Percentiles rank a stretch among this genome's conserved stretches.
Conservation (phyloP, 2,888 invertebrate genomes). For the Caenorhabditis auriculariae region DNA sequence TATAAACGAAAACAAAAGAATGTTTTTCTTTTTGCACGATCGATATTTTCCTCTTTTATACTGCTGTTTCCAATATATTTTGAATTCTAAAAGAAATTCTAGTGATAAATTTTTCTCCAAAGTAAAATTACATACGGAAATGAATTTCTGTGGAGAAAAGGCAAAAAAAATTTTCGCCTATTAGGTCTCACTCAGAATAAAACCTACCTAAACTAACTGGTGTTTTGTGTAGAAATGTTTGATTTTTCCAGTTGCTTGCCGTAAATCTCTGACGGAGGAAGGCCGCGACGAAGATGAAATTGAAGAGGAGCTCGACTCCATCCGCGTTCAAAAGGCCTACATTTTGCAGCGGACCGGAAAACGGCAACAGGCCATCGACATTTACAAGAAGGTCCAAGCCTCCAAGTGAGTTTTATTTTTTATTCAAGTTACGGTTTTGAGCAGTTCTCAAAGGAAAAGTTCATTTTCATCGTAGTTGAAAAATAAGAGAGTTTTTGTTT, state of each 20-base stretch:
- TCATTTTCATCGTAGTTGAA: not conserved
- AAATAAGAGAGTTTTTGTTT: too few relatives aligned
- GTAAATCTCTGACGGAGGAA: slow-evolving; percentile 85
- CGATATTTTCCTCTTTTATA: not conserved
- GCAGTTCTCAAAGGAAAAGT: not conserved
- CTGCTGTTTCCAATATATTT: not conserved
- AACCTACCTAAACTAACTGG: not conserved
- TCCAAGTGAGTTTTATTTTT: slow-evolving; percentile 14
- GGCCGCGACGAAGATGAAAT: slow-evolving; percentile 80
- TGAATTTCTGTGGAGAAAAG: too few relatives aligned
- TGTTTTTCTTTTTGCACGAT: not conserved
- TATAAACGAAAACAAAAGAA: slow-evolving; percentile 1
- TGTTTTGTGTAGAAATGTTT: not conserved
- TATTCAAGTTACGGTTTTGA: not conserved
- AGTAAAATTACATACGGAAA: too few relatives aligned
- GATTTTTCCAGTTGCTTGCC: slow-evolving; percentile 72
- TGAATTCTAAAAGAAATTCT: too few relatives aligned
- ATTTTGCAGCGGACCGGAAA: slow-evolving; percentile 49
- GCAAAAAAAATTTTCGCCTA: too few relatives aligned
- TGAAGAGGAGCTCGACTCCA: slow-evolving; percentile 86
- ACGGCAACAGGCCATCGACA: slow-evolving; percentile 41
- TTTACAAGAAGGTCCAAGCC: slow-evolving; percentile 44
- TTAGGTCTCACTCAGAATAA: not conserved
- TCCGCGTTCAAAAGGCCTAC: slow-evolving; percentile 81
- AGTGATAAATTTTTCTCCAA: too few relatives aligned